These are phyloP conservation scores for Empis livida DNA, from an alignment of 2,888 invertebrate genomes.

Conservation along the genomic window DNA sequence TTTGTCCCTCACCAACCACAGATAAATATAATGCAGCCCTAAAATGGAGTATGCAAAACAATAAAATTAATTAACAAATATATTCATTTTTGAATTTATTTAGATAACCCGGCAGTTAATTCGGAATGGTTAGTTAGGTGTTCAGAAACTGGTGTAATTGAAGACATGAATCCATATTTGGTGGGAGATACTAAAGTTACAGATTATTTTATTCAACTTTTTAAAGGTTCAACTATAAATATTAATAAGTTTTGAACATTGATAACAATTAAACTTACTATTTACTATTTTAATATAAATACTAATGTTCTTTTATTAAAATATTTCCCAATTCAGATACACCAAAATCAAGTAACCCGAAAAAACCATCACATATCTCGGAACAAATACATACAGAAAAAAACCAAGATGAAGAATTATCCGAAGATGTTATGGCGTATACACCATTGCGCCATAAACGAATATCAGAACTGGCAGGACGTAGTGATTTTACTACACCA, in stretches of 20 bases:
- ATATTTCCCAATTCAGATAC: not conserved
- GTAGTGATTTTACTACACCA: constrained; percentile 9
- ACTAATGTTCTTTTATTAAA: not conserved
- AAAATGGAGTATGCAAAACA: constrained; percentile 52
- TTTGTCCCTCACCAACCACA: constrained; percentile 59
- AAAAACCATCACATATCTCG: not conserved
- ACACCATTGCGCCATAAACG: constrained; percentile 29
- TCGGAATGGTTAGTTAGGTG: constrained; percentile 67
- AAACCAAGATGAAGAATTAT: not conserved
- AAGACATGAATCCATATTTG: constrained; percentile 43
- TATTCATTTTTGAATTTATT: not conserved
- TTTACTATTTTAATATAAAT: no score
- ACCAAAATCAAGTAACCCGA: not conserved
- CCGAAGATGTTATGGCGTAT: constrained; percentile 11
- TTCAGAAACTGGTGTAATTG: constrained; percentile 38
- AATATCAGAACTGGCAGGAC: constrained; percentile 26
- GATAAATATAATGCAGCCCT: constrained; percentile 72
- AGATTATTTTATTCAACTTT: not conserved
- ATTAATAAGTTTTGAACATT: no score
- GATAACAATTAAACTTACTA: no score
- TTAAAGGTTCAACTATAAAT: no score
- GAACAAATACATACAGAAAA: not conserved
- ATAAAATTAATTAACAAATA: no score
- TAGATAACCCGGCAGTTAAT: constrained; percentile 55
- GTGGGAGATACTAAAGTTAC: constrained; percentile 38